A percentile compares a stretch with the other conserved stretches of the same genome.
Conservation (phyloP, 2,113 vertebrate species). For the Apus apus region DNA sequence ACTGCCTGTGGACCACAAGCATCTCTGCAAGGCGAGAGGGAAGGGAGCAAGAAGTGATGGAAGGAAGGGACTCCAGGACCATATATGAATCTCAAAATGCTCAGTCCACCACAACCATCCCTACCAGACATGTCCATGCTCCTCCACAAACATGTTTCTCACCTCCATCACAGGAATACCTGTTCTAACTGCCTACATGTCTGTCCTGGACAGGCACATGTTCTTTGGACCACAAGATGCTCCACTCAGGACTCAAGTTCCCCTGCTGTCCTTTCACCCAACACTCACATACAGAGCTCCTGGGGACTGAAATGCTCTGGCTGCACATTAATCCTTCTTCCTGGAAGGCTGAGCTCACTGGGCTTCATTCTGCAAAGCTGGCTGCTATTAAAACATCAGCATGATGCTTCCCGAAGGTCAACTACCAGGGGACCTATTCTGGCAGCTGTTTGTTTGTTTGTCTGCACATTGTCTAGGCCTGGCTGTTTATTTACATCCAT, state of each 20-base stretch:
- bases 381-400: constrained; percentile 78
- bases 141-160: not conserved
- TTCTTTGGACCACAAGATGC: not conserved
- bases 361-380: constrained; percentile 41
- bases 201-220: not conserved
- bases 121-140: not conserved
- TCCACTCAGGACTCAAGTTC: not conserved
- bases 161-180: not conserved
- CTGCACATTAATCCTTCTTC: constrained; percentile 24
- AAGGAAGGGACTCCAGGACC: not conserved
- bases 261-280: not conserved
- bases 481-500: constrained; percentile 80
- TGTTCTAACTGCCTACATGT: fast-evolving
- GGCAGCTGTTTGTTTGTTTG: constrained; percentile 83
- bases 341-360: not conserved
- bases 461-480: constrained; percentile 77
- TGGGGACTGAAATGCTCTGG: not conserved
- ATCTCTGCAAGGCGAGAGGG: not conserved
- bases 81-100: fast-evolving
- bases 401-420: constrained; percentile 74
- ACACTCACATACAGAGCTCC: not conserved
- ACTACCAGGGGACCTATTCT: constrained; percentile 72
- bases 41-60: not conserved
- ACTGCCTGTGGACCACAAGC: not conserved
- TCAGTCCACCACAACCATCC: too few species aligned